Evolutionary conservation across 2,888 invertebrate genomes (phyloP).

Genomic region (Anthoptus insignis): DNA sequence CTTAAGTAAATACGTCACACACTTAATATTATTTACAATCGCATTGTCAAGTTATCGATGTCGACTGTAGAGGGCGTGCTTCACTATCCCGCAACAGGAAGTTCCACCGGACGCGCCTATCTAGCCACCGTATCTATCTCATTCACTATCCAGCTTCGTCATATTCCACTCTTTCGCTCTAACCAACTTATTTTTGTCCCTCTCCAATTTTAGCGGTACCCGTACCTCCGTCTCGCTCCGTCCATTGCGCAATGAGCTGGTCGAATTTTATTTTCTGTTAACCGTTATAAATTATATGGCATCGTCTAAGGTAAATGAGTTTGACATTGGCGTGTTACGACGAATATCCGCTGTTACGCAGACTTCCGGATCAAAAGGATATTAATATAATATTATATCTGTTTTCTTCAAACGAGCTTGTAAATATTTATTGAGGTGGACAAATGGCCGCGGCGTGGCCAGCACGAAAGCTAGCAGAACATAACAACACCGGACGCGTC

Average conservation of each 20-base stretch:
- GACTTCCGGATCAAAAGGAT: conserved; percentile 36
- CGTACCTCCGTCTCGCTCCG: conserved; percentile 63
- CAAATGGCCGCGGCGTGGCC: conserved; percentile 2
- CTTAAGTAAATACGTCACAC: too few species aligned
- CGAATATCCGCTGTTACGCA: conserved; percentile 34
- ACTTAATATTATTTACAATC: conserved; percentile 14
- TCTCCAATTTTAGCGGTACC: conserved; percentile 54
- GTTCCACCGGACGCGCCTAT: conserved; percentile 79
- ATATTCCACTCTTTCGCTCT: conserved; percentile 67
- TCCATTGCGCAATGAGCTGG: conserved; percentile 77
- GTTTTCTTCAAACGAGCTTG: conserved; percentile 24
- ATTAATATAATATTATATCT: conserved; percentile 26
- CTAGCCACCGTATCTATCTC: conserved; percentile 81
- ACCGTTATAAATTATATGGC: conserved; percentile 75
- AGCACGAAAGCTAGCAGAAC: not conserved
- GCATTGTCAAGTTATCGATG: conserved; percentile 26
- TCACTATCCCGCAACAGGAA: conserved; percentile 70
- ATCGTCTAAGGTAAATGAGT: conserved; percentile 64
- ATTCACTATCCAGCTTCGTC: conserved; percentile 71
- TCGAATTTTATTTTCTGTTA: conserved; percentile 77
- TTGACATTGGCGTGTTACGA: conserved; percentile 53
- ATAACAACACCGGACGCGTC: not conserved
- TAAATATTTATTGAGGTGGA: conserved; percentile 24
- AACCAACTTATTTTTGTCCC: conserved; percentile 57
- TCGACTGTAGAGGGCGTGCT: conserved; percentile 20